Percentiles rank a stretch among this genome's conserved stretches.
Conservation (phyloP, 2,797 vertebrate genomes). For the Gymnothorax reevesii region DNA sequence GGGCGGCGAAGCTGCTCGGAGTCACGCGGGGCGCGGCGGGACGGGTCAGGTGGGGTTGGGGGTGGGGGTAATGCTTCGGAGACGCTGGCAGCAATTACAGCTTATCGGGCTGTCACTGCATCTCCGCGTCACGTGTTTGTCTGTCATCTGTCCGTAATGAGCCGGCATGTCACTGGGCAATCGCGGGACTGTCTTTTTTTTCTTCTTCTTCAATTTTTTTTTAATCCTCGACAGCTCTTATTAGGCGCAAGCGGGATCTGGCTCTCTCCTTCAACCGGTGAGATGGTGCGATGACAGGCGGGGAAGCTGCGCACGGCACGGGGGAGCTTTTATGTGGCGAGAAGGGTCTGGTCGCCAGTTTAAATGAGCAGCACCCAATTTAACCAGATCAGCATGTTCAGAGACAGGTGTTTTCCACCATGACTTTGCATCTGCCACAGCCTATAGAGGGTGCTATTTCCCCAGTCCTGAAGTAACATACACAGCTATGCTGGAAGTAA, state of each 20-base stretch:
- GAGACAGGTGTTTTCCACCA: not conserved
- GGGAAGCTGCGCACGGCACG: not conserved
- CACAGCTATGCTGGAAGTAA: too few species aligned
- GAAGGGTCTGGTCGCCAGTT: conserved; percentile 14
- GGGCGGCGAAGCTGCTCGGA: not conserved
- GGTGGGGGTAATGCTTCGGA: not conserved
- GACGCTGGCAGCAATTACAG: conserved; percentile 14
- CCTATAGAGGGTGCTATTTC: conserved; percentile 31
- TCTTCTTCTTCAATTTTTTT: not conserved
- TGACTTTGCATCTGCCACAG: not conserved
- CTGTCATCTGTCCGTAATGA: conserved; percentile 30
- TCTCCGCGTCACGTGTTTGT: conserved; percentile 4
- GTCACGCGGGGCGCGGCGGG: too few species aligned
- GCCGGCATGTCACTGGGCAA: not conserved
- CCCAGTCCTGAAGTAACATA: not conserved
- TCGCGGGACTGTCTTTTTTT: not conserved
- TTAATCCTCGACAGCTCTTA: not conserved
- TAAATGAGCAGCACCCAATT: conserved; percentile 30
- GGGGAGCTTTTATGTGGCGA: not conserved
- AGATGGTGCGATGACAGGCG: not conserved
- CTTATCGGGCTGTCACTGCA: conserved; percentile 6
- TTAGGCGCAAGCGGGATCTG: conserved; percentile 7
- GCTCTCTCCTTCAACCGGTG: not conserved
- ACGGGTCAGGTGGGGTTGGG: too few species aligned
- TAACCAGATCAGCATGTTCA: conserved; percentile 18